Conservation (phyloP, 2,797 vertebrate species). For the Xerus rutilus region DNA sequence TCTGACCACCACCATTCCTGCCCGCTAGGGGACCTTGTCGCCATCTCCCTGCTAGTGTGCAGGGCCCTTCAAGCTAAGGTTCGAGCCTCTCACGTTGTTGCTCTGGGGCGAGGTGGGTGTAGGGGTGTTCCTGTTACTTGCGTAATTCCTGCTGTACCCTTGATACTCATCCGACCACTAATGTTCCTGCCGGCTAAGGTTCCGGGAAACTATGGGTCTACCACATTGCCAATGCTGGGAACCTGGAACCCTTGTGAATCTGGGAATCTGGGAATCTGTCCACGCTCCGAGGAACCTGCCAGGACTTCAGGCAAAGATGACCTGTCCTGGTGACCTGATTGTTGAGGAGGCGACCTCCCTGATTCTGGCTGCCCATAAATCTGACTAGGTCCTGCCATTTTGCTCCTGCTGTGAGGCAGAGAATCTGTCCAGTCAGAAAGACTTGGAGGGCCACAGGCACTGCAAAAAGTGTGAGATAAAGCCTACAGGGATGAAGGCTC, state of each 20-base stretch:
- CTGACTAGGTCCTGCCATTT: background rate
- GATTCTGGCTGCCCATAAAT: background rate
- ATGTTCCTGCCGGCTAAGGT: accelerated
- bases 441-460: background rate
- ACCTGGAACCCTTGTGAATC: background rate
- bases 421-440: background rate
- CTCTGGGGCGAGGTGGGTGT: too few relatives aligned
- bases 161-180: background rate
- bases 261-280: background rate
- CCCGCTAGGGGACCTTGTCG: background rate
- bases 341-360: accelerated
- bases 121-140: background rate
- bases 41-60: background rate
- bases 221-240: background rate
- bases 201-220: background rate
- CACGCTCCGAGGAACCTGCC: accelerated
- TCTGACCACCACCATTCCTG: background rate
- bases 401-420: background rate
- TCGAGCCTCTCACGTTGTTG: background rate
- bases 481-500: background rate
- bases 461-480: background rate
- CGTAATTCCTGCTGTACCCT: background rate
- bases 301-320: background rate
- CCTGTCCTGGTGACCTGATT: background rate
- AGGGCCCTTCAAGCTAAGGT: background rate